These are phyloP conservation scores for Acleris laterana DNA, from an alignment of 2,888 invertebrate species.

Conservation along the genomic window DNA sequence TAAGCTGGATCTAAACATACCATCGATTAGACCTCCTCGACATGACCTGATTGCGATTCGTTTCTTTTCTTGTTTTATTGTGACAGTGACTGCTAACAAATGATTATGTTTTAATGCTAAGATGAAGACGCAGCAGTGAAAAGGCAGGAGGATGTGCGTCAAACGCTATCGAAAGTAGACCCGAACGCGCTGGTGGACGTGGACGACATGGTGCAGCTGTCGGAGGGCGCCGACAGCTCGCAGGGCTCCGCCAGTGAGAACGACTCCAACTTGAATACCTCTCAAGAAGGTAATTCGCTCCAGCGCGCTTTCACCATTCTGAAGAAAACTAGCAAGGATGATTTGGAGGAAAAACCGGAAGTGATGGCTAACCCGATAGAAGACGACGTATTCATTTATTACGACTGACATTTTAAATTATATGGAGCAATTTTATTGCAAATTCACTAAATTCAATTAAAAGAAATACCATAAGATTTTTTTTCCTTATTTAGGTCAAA, in stretches of 20 bases:
- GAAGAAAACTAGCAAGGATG: conserved; percentile 31
- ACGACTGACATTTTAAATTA: conserved; percentile 13
- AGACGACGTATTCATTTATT: conserved; percentile 34
- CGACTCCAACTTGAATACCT: background rate
- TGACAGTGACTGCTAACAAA: too few relatives aligned
- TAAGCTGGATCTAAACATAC: too few relatives aligned
- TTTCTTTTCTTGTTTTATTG: too few relatives aligned
- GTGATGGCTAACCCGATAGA: conserved; percentile 26
- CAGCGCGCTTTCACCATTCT: conserved; percentile 36
- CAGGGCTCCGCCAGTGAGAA: background rate
- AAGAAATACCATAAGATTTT: background rate
- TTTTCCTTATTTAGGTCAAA: too few relatives aligned
- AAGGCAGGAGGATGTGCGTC: conserved; percentile 47
- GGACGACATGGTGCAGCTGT: conserved; percentile 49
- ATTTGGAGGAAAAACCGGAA: conserved; percentile 13
- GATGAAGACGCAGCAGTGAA: background rate
- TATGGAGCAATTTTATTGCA: background rate
- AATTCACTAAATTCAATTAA: background rate
- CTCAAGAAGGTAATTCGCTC: too few relatives aligned
- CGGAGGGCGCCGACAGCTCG: conserved; percentile 35
- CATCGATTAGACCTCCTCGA: too few relatives aligned
- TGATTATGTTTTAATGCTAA: background rate
- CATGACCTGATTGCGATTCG: too few relatives aligned
- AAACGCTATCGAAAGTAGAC: conserved; percentile 48
- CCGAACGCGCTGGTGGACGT: conserved; percentile 46